Base-by-base conservation (phyloP, 2,113 vertebrate species). In the Lamprologus speciosus region DNA sequence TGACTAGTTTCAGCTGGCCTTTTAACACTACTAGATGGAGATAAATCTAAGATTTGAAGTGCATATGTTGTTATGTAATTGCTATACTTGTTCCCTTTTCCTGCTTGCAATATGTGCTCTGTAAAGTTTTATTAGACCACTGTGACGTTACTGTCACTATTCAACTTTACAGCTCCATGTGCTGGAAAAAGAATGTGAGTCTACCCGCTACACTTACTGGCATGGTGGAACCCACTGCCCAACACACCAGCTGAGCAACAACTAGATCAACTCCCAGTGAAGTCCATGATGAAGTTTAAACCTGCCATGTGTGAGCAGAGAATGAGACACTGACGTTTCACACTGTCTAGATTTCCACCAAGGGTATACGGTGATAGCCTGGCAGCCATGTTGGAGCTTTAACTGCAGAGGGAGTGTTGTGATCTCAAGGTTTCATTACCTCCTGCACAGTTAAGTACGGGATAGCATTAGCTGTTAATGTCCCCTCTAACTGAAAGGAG, bases 401-500 rank as follows among this genome's bases (percentile, higher is more conserved):
- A 88, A 90, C 86, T 65, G 90, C 88, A 87, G 89, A 84, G 63
- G 83, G 81, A 85, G 91, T 91, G 93, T 84, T 84, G 45, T 40
- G 70, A 85, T 85, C 88, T 85, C 33, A 7, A 79, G 88, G 91
- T 93, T 92, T 95, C 93, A 94, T 95, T 93, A 92, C 89, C 88
- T 88, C 83, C 80, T 4, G 63, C 57, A 70, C 83, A 80, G 91
- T 93, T 94, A 94, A 94, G 90, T 91, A 79, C 91, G 37, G 90
- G 91, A 94, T 92, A 92, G 86, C 89, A 85, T 94, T 95, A 95
- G 89, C 92, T 94, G 91, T 95, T 96, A 94, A 95, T 88, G 93
- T 75, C 90, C 83, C 87, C 70, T 91, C 89, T 79, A 83, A 93
- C 93, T 95, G 95, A 94, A 95, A 93, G 75, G 81, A 88, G 92